phyloP scores from a whole-genome alignment of 2,113 vertebrate species.

The Anarrhichthys ocellatus region DNA sequence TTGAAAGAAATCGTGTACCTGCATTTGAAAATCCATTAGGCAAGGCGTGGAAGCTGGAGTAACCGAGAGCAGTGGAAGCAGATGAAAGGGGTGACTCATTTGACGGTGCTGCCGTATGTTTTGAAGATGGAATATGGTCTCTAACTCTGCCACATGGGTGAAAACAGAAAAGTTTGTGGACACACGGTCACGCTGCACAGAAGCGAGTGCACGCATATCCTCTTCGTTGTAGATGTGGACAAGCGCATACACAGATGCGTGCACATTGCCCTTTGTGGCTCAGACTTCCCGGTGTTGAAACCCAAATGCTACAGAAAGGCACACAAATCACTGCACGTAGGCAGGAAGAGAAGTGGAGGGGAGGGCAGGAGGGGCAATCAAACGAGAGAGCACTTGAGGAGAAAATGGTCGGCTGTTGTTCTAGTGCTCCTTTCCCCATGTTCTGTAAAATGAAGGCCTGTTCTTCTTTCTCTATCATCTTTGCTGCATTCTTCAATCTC shows the following conservation, averaged over 20 bases:
- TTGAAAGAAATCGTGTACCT: conserved; percentile 77
- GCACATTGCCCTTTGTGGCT: conserved; percentile 47
- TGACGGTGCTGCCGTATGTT: conserved; percentile 62
- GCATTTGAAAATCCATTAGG: conserved; percentile 83
- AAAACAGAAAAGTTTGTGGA: conserved; percentile 65
- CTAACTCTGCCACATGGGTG: conserved; percentile 48
- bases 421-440: conserved; percentile 37
- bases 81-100: conserved; percentile 78
- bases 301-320: conserved; percentile 59
- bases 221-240: conserved; percentile 17
- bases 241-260: conserved; percentile 22
- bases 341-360: conserved; percentile 41
- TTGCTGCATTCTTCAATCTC: conserved; percentile 60
- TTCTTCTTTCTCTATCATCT: conserved; percentile 59
- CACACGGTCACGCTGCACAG: conserved; percentile 44
- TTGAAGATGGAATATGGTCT: conserved; percentile 68
- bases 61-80: conserved; percentile 69
- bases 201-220: conserved; percentile 28
- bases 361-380: conserved; percentile 63
- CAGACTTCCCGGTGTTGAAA: conserved; percentile 47
- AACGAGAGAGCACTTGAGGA: conserved; percentile 68
- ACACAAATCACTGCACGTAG: conserved; percentile 53
- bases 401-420: conserved; percentile 63
- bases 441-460: conserved; percentile 45
- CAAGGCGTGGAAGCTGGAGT: conserved; percentile 67